Conservation (phyloP, 2,888 invertebrate genomes). For the Baronia brevicornis region DNA sequence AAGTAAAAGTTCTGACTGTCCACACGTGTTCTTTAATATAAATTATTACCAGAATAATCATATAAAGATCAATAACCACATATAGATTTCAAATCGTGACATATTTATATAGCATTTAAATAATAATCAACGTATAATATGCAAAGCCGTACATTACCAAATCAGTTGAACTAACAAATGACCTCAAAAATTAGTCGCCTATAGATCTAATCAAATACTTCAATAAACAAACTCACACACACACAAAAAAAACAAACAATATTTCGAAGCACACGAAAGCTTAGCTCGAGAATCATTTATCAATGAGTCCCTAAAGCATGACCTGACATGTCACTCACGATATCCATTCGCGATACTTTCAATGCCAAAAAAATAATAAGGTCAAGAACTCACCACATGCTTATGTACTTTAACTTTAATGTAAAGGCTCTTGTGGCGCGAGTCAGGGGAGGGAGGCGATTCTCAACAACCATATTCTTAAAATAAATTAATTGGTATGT, state of each 20-base stretch:
- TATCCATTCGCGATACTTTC: constrained; percentile 43
- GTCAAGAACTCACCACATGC: constrained; percentile 47
- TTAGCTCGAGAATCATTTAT: constrained; percentile 1
- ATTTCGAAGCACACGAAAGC: not conserved
- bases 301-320: constrained; percentile 23
- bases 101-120: too few species aligned
- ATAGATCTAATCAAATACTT: not conserved
- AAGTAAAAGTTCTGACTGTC: too few species aligned
- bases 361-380: constrained; percentile 65
- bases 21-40: too few species aligned
- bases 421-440: constrained; percentile 17
- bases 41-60: too few species aligned
- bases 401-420: constrained; percentile 33
- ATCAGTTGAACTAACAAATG: too few species aligned
- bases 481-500: too few species aligned
- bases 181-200: not conserved
- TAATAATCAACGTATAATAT: too few species aligned
- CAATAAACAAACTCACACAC: not conserved
- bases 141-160: too few species aligned
- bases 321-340: constrained; percentile 50
- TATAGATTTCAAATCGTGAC: too few species aligned
- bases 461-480: too few species aligned
- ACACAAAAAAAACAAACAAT: not conserved
- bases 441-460: constrained; percentile 17
- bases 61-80: too few species aligned